These are phyloP conservation scores for Butorides virescens DNA, from an alignment of 2,113 vertebrate genomes.

Conservation along the genomic window DNA sequence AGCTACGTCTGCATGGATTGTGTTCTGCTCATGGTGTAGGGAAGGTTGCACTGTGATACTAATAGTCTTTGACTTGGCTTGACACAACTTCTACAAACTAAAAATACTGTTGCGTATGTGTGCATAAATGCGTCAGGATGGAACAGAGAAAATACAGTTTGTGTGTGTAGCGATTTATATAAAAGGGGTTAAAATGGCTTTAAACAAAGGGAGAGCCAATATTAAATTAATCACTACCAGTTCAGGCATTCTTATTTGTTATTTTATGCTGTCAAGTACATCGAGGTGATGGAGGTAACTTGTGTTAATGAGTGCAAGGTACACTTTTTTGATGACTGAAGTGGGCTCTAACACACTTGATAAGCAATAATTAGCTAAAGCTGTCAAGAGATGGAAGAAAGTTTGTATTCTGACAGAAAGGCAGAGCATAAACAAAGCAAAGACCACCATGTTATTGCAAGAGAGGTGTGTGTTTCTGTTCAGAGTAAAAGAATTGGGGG, in stretches of 20 bases:
- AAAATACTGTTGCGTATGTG: neutral
- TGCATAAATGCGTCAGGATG: neutral
- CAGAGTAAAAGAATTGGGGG: neutral
- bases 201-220: neutral
- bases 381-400: conserved; percentile 23
- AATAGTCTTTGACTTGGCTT: neutral
- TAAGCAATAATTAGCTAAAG: conserved; percentile 12
- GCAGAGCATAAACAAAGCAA: neutral
- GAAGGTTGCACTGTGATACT: neutral
- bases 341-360: neutral
- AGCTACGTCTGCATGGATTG: accelerated
- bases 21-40: neutral
- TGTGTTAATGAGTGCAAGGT: conserved; percentile 13
- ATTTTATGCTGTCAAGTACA: neutral
- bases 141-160: neutral
- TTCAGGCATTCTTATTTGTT: neutral
- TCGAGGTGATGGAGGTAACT: neutral
- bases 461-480: neutral
- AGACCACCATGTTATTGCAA: neutral
- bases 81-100: neutral
- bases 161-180: neutral
- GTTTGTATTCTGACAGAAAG: neutral
- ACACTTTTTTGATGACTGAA: conserved; percentile 18
- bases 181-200: neutral
- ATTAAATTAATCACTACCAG: neutral